phyloP scores from a whole-genome alignment of 2,888 invertebrate genomes.

The Agonopterix subpropinquella region DNA sequence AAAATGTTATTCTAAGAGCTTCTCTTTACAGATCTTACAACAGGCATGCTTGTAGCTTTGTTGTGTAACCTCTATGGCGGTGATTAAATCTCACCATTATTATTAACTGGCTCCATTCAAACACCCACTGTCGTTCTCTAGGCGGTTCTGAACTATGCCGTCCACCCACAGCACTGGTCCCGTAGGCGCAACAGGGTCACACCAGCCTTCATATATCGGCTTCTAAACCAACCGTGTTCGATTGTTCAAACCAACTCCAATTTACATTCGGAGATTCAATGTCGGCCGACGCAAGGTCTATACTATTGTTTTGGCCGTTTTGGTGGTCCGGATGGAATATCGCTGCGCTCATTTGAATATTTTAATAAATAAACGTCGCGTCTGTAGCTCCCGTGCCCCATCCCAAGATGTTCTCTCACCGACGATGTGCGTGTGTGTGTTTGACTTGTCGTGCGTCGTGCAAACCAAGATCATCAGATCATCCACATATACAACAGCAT shows the following conservation, averaged over 20 bases:
- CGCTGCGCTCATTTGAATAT: constrained; percentile 53
- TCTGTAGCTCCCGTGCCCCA: constrained; percentile 21
- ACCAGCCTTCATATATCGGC: constrained; percentile 60
- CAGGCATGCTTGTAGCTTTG: constrained; percentile 64
- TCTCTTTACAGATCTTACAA: constrained; percentile 53
- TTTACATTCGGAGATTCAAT: constrained; percentile 69
- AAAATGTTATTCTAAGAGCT: constrained; percentile 25
- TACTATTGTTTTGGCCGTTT: constrained; percentile 66
- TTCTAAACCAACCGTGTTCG: constrained; percentile 53
- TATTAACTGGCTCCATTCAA: constrained; percentile 75
- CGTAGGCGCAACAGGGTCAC: constrained; percentile 75
- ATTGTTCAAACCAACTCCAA: constrained; percentile 65
- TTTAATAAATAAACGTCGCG: constrained; percentile 31
- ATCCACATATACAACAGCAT: constrained; percentile 47
- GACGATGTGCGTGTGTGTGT: constrained; percentile 31
- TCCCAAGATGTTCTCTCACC: constrained; percentile 31
- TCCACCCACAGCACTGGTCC: constrained; percentile 72
- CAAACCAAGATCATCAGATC: constrained; percentile 68
- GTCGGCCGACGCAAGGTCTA: constrained; percentile 62
- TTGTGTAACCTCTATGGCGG: constrained; percentile 71
- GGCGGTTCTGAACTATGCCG: constrained; percentile 69
- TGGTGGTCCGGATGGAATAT: constrained; percentile 60
- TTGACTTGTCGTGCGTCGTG: constrained; percentile 47
- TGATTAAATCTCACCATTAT: constrained; percentile 76
- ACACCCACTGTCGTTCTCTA: constrained; percentile 71